Evolutionary conservation across 2,797 vertebrate species (phyloP).

Genomic region (Phrynocephalus vlangalii): DNA sequence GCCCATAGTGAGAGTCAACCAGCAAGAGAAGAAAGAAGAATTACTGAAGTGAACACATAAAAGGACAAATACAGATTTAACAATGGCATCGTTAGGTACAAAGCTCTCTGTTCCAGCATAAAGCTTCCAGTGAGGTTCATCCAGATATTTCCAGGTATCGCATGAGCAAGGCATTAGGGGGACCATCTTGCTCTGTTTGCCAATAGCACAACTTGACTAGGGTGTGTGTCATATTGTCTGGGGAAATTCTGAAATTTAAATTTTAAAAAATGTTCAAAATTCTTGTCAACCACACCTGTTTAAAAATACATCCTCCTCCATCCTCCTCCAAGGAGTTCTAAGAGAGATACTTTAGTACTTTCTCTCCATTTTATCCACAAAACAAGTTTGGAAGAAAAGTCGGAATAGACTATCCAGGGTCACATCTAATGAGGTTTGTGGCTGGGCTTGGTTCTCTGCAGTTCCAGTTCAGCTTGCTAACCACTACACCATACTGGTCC

Average conservation of each 20-base stretch:
- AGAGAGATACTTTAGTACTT: too few species aligned
- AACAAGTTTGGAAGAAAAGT: background rate
- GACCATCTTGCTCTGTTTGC: background rate
- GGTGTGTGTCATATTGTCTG: too few species aligned
- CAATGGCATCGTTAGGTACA: too few species aligned
- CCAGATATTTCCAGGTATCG: background rate
- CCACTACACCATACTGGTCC: background rate
- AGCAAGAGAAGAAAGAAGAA: constrained; percentile 30
- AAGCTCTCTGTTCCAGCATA: background rate
- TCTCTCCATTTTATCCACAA: background rate
- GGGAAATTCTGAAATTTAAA: too few species aligned
- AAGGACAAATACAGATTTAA: background rate
- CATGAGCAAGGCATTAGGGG: background rate
- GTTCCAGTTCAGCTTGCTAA: background rate
- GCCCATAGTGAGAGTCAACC: constrained; percentile 34
- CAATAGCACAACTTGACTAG: background rate
- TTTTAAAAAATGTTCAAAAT: too few species aligned
- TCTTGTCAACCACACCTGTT: too few species aligned
- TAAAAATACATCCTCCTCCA: too few species aligned
- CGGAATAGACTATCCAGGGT: background rate
- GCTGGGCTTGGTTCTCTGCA: background rate
- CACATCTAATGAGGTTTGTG: background rate
- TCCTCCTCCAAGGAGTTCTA: background rate
- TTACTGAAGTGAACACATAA: constrained; percentile 16
- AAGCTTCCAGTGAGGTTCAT: background rate